Evolutionary conservation across 2,113 vertebrate genomes (phyloP).

Genomic region (Chlorodrepanis virens): DNA sequence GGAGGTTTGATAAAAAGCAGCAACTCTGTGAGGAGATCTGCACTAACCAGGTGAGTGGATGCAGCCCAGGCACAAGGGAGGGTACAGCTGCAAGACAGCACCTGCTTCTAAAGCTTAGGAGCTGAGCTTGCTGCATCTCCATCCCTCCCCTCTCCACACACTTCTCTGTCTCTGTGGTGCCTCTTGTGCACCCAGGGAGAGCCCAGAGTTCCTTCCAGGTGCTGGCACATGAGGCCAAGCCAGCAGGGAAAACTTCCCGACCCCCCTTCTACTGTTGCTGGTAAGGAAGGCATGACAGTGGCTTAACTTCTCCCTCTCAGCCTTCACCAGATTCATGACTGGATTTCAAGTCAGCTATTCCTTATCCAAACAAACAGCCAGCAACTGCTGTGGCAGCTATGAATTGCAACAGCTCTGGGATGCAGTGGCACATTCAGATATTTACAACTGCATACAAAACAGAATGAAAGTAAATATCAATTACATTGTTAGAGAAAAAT

Average conservation of each 20-base stretch:
- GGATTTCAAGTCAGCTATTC: not conserved
- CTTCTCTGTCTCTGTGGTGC: not conserved
- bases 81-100: not conserved
- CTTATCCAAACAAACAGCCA: not conserved
- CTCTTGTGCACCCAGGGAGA: not conserved
- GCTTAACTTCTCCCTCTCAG: not conserved
- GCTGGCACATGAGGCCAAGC: not conserved
- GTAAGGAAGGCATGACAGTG: not conserved
- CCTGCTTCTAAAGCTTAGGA: not conserved
- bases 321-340: not conserved
- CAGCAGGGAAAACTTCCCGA: not conserved
- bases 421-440: not conserved
- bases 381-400: not conserved
- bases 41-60: not conserved
- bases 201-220: not conserved
- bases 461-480: not conserved
- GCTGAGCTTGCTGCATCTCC: not conserved
- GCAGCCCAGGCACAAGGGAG: accelerated
- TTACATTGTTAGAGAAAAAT: not conserved
- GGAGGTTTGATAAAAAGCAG: not conserved
- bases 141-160: not conserved
- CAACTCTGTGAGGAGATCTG: not conserved
- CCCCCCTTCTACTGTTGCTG: not conserved
- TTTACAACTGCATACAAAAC: not conserved
- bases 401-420: not conserved